These are phyloP conservation scores for Hypomecis atomaria DNA, from an alignment of 2,888 invertebrate genomes.

Conservation along the genomic window DNA sequence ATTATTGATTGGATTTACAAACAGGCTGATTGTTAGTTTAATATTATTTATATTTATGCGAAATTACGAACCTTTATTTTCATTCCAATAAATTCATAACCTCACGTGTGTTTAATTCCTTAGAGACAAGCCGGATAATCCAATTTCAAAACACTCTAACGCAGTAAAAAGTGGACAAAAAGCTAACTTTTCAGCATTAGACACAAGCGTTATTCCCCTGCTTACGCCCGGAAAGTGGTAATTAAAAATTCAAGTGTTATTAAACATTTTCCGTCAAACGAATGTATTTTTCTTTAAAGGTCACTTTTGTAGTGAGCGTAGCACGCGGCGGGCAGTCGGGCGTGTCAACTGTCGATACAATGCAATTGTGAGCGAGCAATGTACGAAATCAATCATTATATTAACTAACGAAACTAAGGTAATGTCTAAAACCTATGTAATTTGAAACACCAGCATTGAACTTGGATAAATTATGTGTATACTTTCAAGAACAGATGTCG, in stretches of 20 bases:
- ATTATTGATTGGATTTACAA: slow-evolving; percentile 39
- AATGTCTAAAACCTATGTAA: too few relatives aligned
- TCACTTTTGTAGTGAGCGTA: background rate
- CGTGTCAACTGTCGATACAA: too few relatives aligned
- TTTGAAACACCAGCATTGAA: too few relatives aligned
- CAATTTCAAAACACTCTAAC: background rate
- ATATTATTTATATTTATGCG: too few relatives aligned
- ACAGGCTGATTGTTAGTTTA: slow-evolving; percentile 31
- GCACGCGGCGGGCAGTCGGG: background rate
- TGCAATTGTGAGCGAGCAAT: too few relatives aligned
- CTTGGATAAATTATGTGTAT: too few relatives aligned
- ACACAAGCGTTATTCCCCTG: slow-evolving; percentile 5
- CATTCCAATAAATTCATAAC: background rate
- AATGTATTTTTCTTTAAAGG: slow-evolving; percentile 8
- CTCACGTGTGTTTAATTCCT: background rate
- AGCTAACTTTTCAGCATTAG: slow-evolving; percentile 7
- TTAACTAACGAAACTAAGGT: too few relatives aligned
- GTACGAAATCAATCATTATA: too few relatives aligned
- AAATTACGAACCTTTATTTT: background rate
- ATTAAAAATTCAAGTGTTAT: slow-evolving; percentile 24
- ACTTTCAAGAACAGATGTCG: too few relatives aligned
- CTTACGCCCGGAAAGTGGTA: slow-evolving; percentile 11
- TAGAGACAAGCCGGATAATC: background rate
- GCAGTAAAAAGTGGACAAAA: background rate
- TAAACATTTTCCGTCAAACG: slow-evolving; percentile 16